phyloP scores from a whole-genome alignment of 1,140 invertebrate species.

The Drosophila tani region DNA sequence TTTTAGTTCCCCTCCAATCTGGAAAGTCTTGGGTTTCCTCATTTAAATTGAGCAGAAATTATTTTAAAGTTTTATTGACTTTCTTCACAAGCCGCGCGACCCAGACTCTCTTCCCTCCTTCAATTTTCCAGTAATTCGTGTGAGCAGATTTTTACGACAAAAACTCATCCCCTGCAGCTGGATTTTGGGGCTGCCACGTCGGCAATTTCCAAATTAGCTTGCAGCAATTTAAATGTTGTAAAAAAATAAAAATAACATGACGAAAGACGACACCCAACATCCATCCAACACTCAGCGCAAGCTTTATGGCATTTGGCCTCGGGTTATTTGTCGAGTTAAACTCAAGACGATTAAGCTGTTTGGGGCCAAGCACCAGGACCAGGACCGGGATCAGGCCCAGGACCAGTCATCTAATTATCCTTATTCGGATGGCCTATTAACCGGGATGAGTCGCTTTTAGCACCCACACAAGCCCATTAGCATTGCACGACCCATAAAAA shows the following conservation, averaged over 20 bases:
- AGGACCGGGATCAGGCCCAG: conserved; percentile 5
- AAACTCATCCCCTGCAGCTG: not conserved
- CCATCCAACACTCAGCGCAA: not conserved
- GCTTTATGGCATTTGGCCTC: conserved; percentile 64
- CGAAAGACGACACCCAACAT: conserved; percentile 30
- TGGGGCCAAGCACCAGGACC: conserved; percentile 28
- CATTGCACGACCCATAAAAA: conserved; percentile 62
- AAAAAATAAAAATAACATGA: conserved; percentile 76
- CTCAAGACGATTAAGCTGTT: conserved; percentile 61
- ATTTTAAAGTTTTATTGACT: conserved; percentile 76
- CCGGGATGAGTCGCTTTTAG: conserved; percentile 72
- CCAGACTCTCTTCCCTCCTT: not conserved
- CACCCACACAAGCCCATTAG: conserved; percentile 76
- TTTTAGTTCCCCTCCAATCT: conserved; percentile 26
- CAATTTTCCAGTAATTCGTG: conserved; percentile 10
- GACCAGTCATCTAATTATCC: conserved; percentile 71
- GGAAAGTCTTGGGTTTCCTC: conserved; percentile 14
- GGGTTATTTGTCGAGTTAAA: conserved; percentile 62
- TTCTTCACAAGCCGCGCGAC: conserved; percentile 12
- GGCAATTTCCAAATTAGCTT: conserved; percentile 73
- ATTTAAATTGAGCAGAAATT: conserved; percentile 64
- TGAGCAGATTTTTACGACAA: conserved; percentile 50
- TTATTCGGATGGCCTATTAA: conserved; percentile 77
- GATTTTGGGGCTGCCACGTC: conserved; percentile 29
- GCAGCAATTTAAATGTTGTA: conserved; percentile 76